These are phyloP conservation scores for Pandemis corylana DNA, from an alignment of 2,888 invertebrate genomes.

Conservation along the genomic window DNA sequence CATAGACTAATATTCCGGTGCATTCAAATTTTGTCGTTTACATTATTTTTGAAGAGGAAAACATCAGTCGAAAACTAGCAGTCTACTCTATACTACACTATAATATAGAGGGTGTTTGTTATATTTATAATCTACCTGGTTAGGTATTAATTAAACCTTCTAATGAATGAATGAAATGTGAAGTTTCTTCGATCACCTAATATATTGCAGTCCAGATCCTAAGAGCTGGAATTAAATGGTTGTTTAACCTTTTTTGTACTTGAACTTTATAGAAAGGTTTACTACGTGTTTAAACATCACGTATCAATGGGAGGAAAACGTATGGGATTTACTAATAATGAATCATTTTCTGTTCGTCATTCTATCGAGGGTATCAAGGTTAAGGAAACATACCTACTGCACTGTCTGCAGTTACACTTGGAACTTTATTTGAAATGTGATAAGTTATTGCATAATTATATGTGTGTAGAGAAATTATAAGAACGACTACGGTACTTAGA, in stretches of 20 bases:
- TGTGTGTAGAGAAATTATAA: not conserved
- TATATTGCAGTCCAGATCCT: too few relatives aligned
- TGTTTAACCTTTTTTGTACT: too few relatives aligned
- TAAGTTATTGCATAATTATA: slow-evolving; percentile 8
- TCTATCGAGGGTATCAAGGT: not conserved
- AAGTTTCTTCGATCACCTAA: too few relatives aligned
- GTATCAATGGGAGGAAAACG: not conserved
- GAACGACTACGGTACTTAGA: not conserved
- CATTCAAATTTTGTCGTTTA: not conserved
- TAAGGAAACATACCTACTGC: slow-evolving; percentile 2
- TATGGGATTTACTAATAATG: not conserved
- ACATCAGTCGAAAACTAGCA: too few relatives aligned
- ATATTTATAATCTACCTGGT: too few relatives aligned
- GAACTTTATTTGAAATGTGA: slow-evolving; percentile 11
- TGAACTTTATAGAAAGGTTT: too few relatives aligned
- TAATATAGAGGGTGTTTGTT: too few relatives aligned
- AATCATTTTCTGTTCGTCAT: slow-evolving; percentile 3
- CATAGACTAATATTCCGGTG: not conserved
- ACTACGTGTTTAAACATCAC: not conserved
- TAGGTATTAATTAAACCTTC: too few relatives aligned
- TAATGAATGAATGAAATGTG: too few relatives aligned
- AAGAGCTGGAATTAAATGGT: too few relatives aligned
- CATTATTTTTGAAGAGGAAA: not conserved
- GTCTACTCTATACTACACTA: too few relatives aligned
- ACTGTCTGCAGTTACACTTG: not conserved